Evolutionary conservation across 2,113 vertebrate genomes (phyloP).

Genomic region (Corythaixoides concolor): DNA sequence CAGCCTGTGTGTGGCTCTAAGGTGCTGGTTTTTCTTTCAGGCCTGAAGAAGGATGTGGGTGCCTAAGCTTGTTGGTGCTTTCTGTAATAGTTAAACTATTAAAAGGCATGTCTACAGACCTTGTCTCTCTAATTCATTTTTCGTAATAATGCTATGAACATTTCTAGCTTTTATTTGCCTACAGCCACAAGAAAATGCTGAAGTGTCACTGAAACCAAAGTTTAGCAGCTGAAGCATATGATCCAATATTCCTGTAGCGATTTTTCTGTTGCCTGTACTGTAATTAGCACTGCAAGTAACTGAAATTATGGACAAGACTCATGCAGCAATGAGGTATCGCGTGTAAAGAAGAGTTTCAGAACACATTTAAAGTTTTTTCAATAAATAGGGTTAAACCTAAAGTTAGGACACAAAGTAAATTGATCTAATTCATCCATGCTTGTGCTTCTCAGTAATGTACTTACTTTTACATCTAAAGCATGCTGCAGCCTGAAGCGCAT

Average conservation of each 20-base stretch:
- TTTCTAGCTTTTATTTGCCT: neutral
- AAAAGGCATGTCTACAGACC: neutral
- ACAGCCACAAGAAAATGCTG: neutral
- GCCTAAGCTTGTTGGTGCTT: neutral
- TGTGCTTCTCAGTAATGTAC: neutral
- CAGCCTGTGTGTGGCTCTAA: neutral
- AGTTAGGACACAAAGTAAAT: neutral
- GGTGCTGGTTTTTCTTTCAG: neutral
- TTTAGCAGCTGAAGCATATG: neutral
- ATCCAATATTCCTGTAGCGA: neutral
- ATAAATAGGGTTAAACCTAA: neutral
- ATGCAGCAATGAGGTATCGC: neutral
- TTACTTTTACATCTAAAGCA: constrained; percentile 81
- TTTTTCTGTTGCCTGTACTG: neutral
- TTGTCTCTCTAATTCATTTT: neutral
- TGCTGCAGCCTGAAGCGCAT: constrained; percentile 82
- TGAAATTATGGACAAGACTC: neutral
- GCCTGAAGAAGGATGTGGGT: neutral
- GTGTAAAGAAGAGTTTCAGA: neutral
- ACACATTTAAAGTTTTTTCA: neutral
- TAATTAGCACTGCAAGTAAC: neutral
- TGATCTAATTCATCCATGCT: neutral
- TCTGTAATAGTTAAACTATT: neutral
- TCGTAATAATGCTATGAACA: neutral
- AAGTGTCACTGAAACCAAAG: neutral